Percentiles rank a stretch among this genome's conserved stretches.
phyloP scores from a whole-genome alignment of 2,797 vertebrate genomes.

The Lates japonicus region DNA sequence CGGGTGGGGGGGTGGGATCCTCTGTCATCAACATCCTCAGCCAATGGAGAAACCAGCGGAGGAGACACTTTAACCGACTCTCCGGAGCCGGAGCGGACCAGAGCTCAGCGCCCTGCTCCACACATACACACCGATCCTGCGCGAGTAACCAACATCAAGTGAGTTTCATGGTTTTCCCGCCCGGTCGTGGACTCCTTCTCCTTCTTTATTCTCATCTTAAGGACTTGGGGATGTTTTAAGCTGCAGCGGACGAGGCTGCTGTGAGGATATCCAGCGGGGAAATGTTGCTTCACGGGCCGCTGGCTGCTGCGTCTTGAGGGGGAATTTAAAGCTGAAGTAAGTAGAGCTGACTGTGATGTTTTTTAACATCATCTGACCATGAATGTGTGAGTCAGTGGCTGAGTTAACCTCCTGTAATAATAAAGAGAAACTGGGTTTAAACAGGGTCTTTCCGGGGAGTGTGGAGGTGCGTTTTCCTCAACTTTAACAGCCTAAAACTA shows the following conservation, averaged over 20 bases:
- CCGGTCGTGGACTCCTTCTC: not conserved
- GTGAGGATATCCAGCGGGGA: not conserved
- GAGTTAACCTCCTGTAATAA: not conserved
- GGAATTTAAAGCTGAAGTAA: conserved; percentile 42
- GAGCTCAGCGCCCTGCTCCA: conserved; percentile 32
- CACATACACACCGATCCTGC: not conserved
- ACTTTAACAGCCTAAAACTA: no score
- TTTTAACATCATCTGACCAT: no score
- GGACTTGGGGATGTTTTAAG: not conserved
- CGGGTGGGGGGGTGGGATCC: not conserved
- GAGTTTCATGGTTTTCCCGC: no score
- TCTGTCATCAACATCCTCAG: conserved; percentile 56
- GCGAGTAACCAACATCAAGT: no score
- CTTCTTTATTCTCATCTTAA: not conserved
- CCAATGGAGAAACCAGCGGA: conserved; percentile 57
- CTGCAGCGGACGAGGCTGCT: not conserved
- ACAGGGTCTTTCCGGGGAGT: not conserved
- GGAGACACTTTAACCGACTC: conserved; percentile 52
- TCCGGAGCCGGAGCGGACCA: conserved; percentile 40
- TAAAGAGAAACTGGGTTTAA: not conserved
- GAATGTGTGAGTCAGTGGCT: not conserved
- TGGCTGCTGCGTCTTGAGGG: conserved; percentile 14
- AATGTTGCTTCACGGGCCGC: conserved; percentile 3
- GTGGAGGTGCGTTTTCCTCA: not conserved
- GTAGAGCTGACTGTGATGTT: conserved; percentile 20